phyloP scores from a whole-genome alignment of 2,797 vertebrate genomes.

The Denticeps clupeoides region DNA sequence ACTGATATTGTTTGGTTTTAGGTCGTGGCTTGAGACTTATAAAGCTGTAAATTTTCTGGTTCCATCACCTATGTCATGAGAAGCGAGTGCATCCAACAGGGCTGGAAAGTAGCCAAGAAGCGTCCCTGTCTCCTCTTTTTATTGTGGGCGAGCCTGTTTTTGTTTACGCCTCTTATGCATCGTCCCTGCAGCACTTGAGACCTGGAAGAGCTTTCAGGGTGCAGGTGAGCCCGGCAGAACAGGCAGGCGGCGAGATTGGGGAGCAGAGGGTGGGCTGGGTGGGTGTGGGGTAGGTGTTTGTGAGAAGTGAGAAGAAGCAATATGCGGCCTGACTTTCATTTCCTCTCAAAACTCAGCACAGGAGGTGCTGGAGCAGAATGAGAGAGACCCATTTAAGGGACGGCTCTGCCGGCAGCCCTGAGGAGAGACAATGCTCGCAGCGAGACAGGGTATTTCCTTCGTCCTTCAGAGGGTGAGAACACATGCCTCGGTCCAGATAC shows the following conservation, averaged over 20 bases:
- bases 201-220: conserved; percentile 1
- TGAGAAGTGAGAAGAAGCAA: background rate
- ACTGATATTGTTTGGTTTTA: no score
- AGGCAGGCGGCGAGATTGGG: background rate
- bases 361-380: background rate
- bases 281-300: no score
- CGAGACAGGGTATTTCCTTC: no score
- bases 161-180: background rate
- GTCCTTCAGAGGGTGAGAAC: no score
- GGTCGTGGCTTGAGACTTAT: conserved; percentile 21
- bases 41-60: conserved; percentile 22
- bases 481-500: no score
- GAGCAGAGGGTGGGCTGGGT: background rate
- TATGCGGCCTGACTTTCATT: background rate
- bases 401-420: background rate
- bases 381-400: background rate
- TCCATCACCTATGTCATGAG: no score
- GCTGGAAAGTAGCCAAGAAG: conserved; percentile 9
- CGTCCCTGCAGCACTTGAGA: conserved; percentile 7
- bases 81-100: conserved; percentile 1
- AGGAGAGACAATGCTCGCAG: background rate
- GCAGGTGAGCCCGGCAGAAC: conserved; percentile 3
- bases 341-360: background rate
- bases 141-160: background rate
- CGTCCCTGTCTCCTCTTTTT: conserved; percentile 7